phyloP scores from a whole-genome alignment of 2,113 vertebrate species.

The Cyanistes caeruleus region DNA sequence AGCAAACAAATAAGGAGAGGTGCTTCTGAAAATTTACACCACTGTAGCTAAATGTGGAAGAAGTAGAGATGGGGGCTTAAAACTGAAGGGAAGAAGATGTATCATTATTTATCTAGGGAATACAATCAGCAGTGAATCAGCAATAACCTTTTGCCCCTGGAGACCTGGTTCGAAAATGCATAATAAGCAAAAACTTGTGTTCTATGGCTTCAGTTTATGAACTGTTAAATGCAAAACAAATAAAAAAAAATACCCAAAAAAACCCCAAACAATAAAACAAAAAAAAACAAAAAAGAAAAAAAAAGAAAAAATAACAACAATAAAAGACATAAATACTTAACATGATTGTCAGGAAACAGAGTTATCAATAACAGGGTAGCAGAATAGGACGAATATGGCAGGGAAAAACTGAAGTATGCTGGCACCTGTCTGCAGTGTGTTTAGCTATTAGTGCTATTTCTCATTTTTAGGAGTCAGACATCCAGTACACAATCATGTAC shows the following conservation, averaged over 20 bases:
- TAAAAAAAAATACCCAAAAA: background rate
- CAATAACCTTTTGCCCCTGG: background rate
- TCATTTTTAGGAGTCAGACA: background rate
- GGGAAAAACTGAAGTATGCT: background rate
- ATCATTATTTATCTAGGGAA: background rate
- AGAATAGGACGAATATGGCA: background rate
- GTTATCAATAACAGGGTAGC: background rate
- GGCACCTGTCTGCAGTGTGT: background rate
- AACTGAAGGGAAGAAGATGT: background rate
- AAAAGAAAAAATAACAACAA: background rate
- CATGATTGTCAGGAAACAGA: background rate
- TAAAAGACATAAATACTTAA: background rate
- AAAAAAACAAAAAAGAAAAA: background rate
- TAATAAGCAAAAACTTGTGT: background rate
- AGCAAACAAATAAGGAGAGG: background rate
- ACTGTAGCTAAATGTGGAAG: background rate
- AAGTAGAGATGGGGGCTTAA: background rate
- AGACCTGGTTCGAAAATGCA: background rate
- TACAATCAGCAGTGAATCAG: background rate
- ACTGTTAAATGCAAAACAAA: background rate
- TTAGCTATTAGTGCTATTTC: background rate
- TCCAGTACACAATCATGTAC: background rate
- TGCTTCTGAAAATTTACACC: background rate
- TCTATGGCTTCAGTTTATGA: background rate
- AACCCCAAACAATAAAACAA: background rate